phyloP scores from a whole-genome alignment of 2,888 invertebrate species.

The Drosophila melanosoma region DNA sequence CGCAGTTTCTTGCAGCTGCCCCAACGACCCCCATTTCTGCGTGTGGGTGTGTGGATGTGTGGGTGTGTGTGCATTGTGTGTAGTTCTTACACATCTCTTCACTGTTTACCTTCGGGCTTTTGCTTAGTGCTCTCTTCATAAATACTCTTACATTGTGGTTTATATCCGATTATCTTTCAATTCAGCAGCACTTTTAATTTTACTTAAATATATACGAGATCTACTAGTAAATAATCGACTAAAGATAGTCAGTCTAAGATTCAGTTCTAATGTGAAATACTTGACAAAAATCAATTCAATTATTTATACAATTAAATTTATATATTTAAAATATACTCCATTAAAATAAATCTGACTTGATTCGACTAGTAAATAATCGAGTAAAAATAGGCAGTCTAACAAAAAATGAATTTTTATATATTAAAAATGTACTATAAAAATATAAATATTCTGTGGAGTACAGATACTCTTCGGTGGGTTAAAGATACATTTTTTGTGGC shows the following conservation, averaged over 20 bases:
- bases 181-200: too few relatives aligned
- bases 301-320: not conserved
- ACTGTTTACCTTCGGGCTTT: conserved; percentile 71
- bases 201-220: too few relatives aligned
- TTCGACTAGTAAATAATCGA: too few relatives aligned
- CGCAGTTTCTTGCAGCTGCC: conserved; percentile 37
- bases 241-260: not conserved
- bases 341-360: too few relatives aligned
- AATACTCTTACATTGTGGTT: not conserved
- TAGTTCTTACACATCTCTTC: conserved; percentile 49
- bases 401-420: not conserved
- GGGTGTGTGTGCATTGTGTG: conserved; percentile 34
- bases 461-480: not conserved
- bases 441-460: not conserved
- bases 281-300: not conserved
- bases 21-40: not conserved
- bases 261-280: not conserved
- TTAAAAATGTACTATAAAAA: not conserved
- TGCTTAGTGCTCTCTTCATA: conserved; percentile 19
- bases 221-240: too few relatives aligned
- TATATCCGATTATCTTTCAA: too few relatives aligned
- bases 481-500: too few relatives aligned
- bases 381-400: not conserved
- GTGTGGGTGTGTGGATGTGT: conserved; percentile 5
- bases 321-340: too few relatives aligned